Conservation (phyloP, 2,888 invertebrate genomes). For the Erebia ligea region DNA sequence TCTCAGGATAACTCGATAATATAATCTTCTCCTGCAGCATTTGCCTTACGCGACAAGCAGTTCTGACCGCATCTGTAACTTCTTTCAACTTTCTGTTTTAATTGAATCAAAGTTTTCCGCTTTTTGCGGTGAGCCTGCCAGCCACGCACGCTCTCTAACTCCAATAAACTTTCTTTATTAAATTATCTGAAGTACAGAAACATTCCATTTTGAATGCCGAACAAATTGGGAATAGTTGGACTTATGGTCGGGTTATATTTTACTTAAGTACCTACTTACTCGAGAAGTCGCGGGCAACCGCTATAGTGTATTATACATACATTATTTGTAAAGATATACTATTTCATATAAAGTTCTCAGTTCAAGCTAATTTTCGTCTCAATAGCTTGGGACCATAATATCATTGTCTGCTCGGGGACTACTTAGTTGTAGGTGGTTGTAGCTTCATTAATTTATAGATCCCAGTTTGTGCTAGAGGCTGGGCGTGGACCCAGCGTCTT, state of each 20-base stretch:
- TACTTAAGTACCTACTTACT: background rate
- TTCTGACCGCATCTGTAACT: constrained; percentile 61
- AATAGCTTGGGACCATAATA: too few relatives aligned
- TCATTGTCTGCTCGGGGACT: background rate
- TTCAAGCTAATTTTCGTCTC: too few relatives aligned
- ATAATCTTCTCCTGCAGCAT: background rate
- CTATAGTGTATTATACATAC: too few relatives aligned
- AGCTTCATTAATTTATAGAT: background rate
- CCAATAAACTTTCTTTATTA: constrained; percentile 80
- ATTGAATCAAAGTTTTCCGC: constrained; percentile 83
- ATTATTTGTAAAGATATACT: too few relatives aligned
- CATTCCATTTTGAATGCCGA: constrained; percentile 78
- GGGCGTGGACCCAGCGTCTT: constrained; percentile 40
- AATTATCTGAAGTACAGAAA: constrained; percentile 82
- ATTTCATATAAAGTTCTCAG: too few relatives aligned
- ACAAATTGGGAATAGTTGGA: constrained; percentile 59
- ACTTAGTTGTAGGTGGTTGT: background rate
- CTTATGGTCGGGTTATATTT: background rate
- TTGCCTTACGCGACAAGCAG: constrained; percentile 39
- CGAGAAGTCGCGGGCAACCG: too few relatives aligned
- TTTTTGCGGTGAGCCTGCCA: constrained; percentile 80
- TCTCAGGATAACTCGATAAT: background rate
- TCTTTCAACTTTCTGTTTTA: constrained; percentile 80
- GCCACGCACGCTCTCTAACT: constrained; percentile 77
- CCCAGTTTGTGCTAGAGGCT: constrained; percentile 51